A percentile compares a stretch with the other conserved stretches of the same genome.
phyloP scores from a whole-genome alignment of 2,797 vertebrate genomes.

The Manis crassicaudata region DNA sequence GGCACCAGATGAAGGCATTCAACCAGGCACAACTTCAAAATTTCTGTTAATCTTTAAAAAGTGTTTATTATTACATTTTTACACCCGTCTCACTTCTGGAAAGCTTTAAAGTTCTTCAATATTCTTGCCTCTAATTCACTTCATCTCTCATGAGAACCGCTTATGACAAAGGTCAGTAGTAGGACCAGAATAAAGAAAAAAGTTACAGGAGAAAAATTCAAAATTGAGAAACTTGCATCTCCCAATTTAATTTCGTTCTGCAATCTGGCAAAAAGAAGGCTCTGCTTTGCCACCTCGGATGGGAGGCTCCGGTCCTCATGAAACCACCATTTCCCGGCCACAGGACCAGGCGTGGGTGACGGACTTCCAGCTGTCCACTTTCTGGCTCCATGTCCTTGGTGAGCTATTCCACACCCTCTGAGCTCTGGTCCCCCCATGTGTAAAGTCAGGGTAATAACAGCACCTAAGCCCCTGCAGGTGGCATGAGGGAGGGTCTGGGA shows the following conservation, averaged over 20 bases:
- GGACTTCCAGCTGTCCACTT: accelerated
- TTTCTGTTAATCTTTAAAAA: neutral
- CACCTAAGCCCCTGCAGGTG: accelerated
- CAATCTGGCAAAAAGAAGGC: neutral
- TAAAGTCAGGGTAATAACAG: neutral
- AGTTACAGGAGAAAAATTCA: neutral
- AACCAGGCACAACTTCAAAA: neutral
- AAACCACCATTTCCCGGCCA: accelerated
- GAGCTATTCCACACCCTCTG: neutral
- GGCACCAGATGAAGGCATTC: neutral
- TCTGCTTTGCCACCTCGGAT: accelerated
- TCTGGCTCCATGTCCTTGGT: neutral
- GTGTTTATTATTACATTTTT: neutral
- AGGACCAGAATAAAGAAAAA: neutral
- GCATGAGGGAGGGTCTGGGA: accelerated
- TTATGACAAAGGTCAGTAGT: neutral
- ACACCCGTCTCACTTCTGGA: neutral
- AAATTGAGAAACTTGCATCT: neutral
- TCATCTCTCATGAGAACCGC: accelerated
- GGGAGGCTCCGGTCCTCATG: too few relatives aligned
- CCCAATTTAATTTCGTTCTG: neutral
- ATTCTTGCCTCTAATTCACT: neutral
- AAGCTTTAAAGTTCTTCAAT: neutral
- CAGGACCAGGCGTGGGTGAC: neutral
- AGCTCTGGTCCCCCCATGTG: neutral